Base-by-base conservation (phyloP, 2,888 invertebrate genomes). In the Chouioia cunea region DNA sequence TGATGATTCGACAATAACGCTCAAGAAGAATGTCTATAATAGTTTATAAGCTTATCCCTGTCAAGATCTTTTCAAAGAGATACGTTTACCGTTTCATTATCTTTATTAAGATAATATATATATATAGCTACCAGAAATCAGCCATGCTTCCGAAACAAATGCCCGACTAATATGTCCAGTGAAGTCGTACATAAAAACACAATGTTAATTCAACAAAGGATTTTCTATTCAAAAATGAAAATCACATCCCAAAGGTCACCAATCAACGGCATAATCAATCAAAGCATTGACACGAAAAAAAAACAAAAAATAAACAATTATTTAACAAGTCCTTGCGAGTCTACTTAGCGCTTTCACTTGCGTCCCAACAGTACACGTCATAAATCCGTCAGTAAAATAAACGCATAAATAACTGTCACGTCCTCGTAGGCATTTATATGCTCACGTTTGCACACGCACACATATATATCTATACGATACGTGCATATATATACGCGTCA, bases 351-450 rank as follows among this genome's bases (percentile, higher is more conserved):
- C 10, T 43, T 15, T 23, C 57, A 16, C 3, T n/a, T 6, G 36
- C 18, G 27, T 27, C 27, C 27, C 27, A 27, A 3, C 27, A 27
- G 27, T 6, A 4, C 44, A 53, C 56, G 57, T 36, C 22, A 54
- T 60, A 54, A 60, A 67, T 60, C 46, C 54, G 4, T 15, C 15
- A 47, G 27, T 47, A 60, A 67, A 67, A 60, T 67, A 67, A 67
- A 59, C 53, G 58, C 67, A 67, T 60, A 67, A 67, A 67, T 62
- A 67, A 62, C 67, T 56, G 50, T 68, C 62, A 62, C 36, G 27
- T 27, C 27, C 48, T 56, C 43, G 36, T 43, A 48, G 56, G 56
- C 57, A 62, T 68, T 27, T 27, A 27, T 27, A 27, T 6, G 27
- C 27, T 4, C 27, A 6, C 27, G n/a, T n/a, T n/a, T 48, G 56